Evolutionary conservation across 2,888 invertebrate genomes (phyloP).

Genomic region (Stomorhina lunata): DNA sequence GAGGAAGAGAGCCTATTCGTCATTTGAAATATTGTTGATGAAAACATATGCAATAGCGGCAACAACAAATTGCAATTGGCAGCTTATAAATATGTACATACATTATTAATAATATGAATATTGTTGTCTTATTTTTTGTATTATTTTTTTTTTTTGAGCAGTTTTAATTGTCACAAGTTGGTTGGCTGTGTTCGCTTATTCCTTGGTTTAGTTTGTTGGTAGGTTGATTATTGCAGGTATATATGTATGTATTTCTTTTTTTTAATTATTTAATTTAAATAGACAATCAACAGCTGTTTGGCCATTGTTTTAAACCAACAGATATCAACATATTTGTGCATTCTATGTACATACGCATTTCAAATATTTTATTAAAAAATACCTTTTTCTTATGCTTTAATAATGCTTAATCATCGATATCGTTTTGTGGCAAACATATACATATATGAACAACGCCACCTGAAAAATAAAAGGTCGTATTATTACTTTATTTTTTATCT

Average conservation of each 20-base stretch:
- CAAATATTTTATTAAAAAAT: conserved; percentile 19
- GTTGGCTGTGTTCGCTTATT: conserved; percentile 8
- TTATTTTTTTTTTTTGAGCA: conserved; percentile 20
- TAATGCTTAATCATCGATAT: not conserved
- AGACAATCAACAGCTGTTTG: conserved; percentile 61
- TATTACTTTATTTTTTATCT: too few species aligned
- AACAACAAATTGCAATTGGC: conserved; percentile 65
- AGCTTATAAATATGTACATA: conserved; percentile 8
- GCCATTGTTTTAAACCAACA: conserved; percentile 38
- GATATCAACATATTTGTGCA: not conserved
- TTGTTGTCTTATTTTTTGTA: conserved; percentile 16
- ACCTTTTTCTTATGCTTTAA: not conserved
- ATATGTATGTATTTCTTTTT: conserved; percentile 34
- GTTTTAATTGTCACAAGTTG: conserved; percentile 40
- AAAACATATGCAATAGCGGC: conserved; percentile 53
- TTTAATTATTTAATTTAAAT: conserved; percentile 54
- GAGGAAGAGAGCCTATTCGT: conserved; percentile 62
- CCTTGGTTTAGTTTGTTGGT: conserved; percentile 18
- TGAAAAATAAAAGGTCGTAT: too few species aligned
- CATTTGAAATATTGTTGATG: conserved; percentile 60
- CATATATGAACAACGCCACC: too few species aligned
- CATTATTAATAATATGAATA: conserved; percentile 1
- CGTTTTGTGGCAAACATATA: not conserved
- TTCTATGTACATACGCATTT: conserved; percentile 17
- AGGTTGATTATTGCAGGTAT: conserved; percentile 47